Conservation (phyloP, 2,888 invertebrate genomes). For the Parochlus steinenii region DNA sequence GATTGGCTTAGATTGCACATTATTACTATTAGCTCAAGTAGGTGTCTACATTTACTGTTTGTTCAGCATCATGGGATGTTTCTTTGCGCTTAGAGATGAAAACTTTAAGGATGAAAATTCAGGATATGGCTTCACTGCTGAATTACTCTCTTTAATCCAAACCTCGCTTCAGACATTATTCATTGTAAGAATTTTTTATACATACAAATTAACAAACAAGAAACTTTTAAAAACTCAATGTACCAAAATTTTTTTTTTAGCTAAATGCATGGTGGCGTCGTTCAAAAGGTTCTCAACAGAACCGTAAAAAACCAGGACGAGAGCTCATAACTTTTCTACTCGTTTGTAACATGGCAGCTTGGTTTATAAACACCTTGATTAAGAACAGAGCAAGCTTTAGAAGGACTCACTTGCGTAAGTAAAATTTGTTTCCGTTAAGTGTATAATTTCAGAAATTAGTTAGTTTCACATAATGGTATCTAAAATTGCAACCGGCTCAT, state of each 20-base stretch:
- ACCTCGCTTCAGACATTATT: conserved; percentile 55
- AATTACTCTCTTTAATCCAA: conserved; percentile 50
- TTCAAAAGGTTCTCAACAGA: conserved; percentile 51
- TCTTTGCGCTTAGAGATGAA: conserved; percentile 37
- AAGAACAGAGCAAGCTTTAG: conserved; percentile 70
- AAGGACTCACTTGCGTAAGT: conserved; percentile 62
- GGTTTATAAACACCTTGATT: conserved; percentile 73
- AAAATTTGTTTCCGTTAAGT: not conserved
- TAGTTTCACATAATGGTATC: not conserved
- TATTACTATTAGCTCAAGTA: conserved; percentile 58
- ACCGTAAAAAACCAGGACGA: conserved; percentile 61
- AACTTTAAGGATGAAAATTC: conserved; percentile 28
- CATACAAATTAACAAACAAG: too few species aligned
- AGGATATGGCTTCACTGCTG: conserved; percentile 42
- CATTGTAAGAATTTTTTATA: too few species aligned
- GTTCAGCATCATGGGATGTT: conserved; percentile 63
- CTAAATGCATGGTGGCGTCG: conserved; percentile 56
- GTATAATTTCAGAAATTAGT: not conserved
- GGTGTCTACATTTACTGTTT: conserved; percentile 69
- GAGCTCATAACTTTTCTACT: conserved; percentile 73
- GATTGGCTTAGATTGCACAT: conserved; percentile 48
- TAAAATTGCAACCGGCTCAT: not conserved
- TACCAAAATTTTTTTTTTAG: too few species aligned
- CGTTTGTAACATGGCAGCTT: conserved; percentile 68
- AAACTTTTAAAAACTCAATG: too few species aligned